Evolutionary conservation across 2,113 vertebrate species (phyloP), one percentile per base, ranked within the genome.

Genomic region (Pogona vitticeps): DNA sequence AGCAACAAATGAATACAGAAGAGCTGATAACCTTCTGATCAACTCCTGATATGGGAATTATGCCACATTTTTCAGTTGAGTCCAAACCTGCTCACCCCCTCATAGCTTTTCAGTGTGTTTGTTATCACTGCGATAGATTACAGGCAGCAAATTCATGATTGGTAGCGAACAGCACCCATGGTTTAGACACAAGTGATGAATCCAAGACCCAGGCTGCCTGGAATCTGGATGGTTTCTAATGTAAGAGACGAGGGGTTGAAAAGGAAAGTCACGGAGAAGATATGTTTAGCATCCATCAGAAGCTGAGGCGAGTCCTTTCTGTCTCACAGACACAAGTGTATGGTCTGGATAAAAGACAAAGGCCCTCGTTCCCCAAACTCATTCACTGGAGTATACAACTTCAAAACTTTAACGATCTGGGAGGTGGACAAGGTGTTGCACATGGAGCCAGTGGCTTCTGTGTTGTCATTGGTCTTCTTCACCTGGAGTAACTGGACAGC

Each of bases 321-420:
- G 92, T 99, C 98, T 88, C 98, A 96, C 91, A 99, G 97, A 87
- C 98, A 98, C 86, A 98, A 94, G 98, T 99, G 98, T 96, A 99
- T 99, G 76, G 98, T 99, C 91, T 98, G 97, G 96, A 99, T 99
- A 96, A 99, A 99, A 0, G 97, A 94, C 2, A 99, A 97, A 1
- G 98, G 97, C 87, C 99, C 99, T 94, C 99, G 97, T 93, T 99
- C 99, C 95, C 99, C 99, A 96, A 99, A 99, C 88, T 99, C 99
- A 70, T 99, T 99, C 84, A 99, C 98, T 1, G 99, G 99, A 79
- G 99, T 99, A 94, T 99, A 99, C 91, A 99, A 96, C 93, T 99
- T 99, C 96, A 99, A 95, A 87, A 99, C 98, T 95, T 99, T 99
- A 82, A 99, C 98, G 88, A 99, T 99, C 98, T 99, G 98, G 87